Conservation (phyloP, 1,140 invertebrate genomes). For the Coelopa frigida region DNA sequence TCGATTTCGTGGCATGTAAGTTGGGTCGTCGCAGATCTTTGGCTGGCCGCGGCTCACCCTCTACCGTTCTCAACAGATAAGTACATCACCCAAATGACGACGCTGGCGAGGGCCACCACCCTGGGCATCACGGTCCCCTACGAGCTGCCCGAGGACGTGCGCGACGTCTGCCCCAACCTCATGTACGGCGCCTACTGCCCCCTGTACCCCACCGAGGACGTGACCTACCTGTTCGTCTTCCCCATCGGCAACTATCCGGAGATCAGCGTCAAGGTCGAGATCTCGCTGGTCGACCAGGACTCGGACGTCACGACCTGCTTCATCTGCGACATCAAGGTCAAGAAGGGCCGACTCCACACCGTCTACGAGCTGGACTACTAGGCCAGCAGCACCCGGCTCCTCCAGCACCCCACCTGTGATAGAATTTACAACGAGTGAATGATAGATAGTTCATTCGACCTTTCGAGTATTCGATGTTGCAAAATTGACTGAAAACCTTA, state of each 20-base stretch:
- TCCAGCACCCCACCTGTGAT: too few relatives aligned
- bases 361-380: background rate
- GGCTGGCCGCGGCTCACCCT: background rate
- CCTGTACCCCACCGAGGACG: slow-evolving; percentile 36
- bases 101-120: slow-evolving; percentile 32
- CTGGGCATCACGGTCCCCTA: slow-evolving; percentile 36
- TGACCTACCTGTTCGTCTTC: slow-evolving; percentile 34
- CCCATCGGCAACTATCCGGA: slow-evolving; percentile 35
- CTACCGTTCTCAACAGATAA: slow-evolving; percentile 18
- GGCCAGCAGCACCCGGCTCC: too few relatives aligned
- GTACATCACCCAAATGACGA: slow-evolving; percentile 25
- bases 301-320: slow-evolving; percentile 28
- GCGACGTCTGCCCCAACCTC: slow-evolving; percentile 31
- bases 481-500: too few relatives aligned
- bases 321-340: slow-evolving; percentile 36
- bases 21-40: background rate
- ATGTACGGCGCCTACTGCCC: slow-evolving; percentile 37
- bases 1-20: slow-evolving; percentile 27
- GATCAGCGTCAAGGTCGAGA: slow-evolving; percentile 34
- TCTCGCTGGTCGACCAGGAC: slow-evolving; percentile 36
- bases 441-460: too few relatives aligned
- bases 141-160: slow-evolving; percentile 29
- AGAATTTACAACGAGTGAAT: too few relatives aligned
- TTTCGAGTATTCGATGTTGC: too few relatives aligned
- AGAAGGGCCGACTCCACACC: slow-evolving; percentile 15